Evolutionary conservation across 2,888 invertebrate genomes (phyloP).

Genomic region (Ganaspis brasiliensis): DNA sequence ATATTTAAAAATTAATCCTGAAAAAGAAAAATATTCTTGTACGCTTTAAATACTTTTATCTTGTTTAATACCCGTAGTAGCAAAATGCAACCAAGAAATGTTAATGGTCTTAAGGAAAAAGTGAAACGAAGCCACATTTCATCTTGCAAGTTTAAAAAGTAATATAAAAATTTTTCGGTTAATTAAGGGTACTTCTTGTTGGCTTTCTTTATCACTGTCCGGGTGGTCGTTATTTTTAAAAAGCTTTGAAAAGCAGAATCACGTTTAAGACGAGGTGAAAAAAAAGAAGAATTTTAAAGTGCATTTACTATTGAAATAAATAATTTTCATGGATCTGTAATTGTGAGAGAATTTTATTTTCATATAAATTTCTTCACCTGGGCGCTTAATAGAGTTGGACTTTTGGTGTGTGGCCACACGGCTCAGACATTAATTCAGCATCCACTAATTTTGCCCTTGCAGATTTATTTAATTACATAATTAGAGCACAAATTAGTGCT

Average conservation of each 20-base stretch:
- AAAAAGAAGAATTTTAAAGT: not conserved
- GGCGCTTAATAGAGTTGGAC: not conserved
- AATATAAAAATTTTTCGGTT: slow-evolving; percentile 32
- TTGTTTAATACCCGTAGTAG: not conserved
- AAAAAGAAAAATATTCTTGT: not conserved
- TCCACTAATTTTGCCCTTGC: slow-evolving; percentile 47
- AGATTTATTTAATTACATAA: slow-evolving; percentile 56
- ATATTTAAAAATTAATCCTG: too few relatives aligned
- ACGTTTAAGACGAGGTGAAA: not conserved
- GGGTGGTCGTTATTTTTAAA: slow-evolving; percentile 1
- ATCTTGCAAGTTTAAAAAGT: not conserved
- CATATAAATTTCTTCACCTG: not conserved
- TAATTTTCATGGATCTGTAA: slow-evolving; percentile 12
- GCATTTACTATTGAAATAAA: not conserved
- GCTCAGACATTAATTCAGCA: slow-evolving; percentile 54
- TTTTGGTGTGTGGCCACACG: not conserved
- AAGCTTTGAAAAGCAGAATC: not conserved
- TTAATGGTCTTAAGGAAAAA: slow-evolving; percentile 3
- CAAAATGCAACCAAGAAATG: slow-evolving; percentile 13
- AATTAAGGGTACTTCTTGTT: slow-evolving; percentile 29
- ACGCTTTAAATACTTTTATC: not conserved
- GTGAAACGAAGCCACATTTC: not conserved
- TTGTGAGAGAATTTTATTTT: not conserved
- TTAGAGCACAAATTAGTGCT: slow-evolving; percentile 45
- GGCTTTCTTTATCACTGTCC: slow-evolving; percentile 9